Evolutionary conservation across 2,888 invertebrate genomes (phyloP).

Genomic region (Drosophila testacea): DNA sequence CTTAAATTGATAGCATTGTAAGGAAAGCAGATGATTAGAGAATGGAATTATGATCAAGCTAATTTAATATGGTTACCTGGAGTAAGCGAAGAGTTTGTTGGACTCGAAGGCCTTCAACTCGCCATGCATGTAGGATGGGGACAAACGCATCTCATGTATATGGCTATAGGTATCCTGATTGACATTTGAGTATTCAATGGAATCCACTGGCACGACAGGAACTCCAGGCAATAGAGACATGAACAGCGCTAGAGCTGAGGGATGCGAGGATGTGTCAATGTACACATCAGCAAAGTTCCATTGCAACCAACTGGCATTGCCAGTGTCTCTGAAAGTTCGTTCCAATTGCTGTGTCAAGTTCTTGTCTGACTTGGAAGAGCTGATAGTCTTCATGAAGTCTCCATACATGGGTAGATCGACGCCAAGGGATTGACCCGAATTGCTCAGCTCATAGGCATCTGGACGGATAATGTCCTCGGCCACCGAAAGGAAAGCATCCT

Average conservation of each 20-base stretch:
- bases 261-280: slow-evolving; percentile 53
- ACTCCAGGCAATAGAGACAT: slow-evolving; percentile 92
- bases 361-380: slow-evolving; percentile 62
- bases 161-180: slow-evolving; percentile 64
- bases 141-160: slow-evolving; percentile 85
- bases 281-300: slow-evolving; percentile 82
- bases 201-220: slow-evolving; percentile 86
- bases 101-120: slow-evolving; percentile 83
- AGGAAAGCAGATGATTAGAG: slow-evolving; percentile 21
- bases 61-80: slow-evolving; percentile 87
- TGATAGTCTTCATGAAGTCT: slow-evolving; percentile 74
- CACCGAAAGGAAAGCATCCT: slow-evolving; percentile 85
- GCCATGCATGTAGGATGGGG: slow-evolving; percentile 89
- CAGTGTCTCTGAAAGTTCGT: slow-evolving; percentile 65
- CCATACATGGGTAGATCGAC: slow-evolving; percentile 84
- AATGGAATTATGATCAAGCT: neutral
- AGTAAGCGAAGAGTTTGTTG: slow-evolving; percentile 88
- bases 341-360: slow-evolving; percentile 73
- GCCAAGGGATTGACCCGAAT: slow-evolving; percentile 66
- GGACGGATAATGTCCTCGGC: slow-evolving; percentile 82
- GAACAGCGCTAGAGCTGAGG: slow-evolving; percentile 87
- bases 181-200: slow-evolving; percentile 61
- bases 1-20: slow-evolving; percentile 40
- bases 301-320: slow-evolving; percentile 82
- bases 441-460: slow-evolving; percentile 72